A percentile compares a stretch with the other conserved stretches of the same genome.
These are phyloP conservation scores for Drosophila affinis DNA, from an alignment of 2,888 invertebrate genomes.

Conservation along the genomic window DNA sequence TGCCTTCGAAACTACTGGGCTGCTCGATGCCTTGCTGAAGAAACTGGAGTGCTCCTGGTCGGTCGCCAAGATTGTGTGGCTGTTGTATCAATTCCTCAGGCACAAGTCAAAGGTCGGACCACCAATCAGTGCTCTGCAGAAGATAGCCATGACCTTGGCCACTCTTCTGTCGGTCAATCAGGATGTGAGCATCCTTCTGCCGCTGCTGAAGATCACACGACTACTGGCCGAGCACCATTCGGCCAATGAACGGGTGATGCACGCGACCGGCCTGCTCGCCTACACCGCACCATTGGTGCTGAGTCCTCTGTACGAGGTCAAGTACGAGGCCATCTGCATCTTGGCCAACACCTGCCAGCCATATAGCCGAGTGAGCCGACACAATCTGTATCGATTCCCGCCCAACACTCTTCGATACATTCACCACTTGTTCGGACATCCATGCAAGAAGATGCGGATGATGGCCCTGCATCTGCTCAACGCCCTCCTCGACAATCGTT, in stretches of 20 bases:
- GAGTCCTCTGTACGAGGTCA: slow-evolving; percentile 47
- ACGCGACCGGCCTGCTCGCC: slow-evolving; percentile 23
- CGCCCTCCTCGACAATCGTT: slow-evolving; percentile 50
- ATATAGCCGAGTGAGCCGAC: slow-evolving; percentile 20
- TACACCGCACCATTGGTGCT: slow-evolving; percentile 36
- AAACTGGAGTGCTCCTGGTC: background rate
- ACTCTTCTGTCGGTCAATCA: slow-evolving; percentile 16
- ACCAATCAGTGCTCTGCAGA: slow-evolving; percentile 10
- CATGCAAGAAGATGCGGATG: slow-evolving; percentile 27
- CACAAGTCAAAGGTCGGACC: slow-evolving; percentile 48
- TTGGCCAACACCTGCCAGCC: slow-evolving; percentile 46
- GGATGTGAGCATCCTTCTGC: slow-evolving; percentile 40
- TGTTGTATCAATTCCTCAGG: slow-evolving; percentile 50
- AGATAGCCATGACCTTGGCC: slow-evolving; percentile 32
- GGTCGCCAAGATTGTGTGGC: slow-evolving; percentile 42
- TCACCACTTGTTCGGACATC: slow-evolving; percentile 44
- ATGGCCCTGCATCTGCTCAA: slow-evolving; percentile 44
- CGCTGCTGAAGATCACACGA: slow-evolving; percentile 39
- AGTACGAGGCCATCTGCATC: slow-evolving; percentile 51
- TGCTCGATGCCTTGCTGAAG: slow-evolving; percentile 34
- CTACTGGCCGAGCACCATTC: slow-evolving; percentile 56
- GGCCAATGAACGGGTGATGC: slow-evolving; percentile 33
- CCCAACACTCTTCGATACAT: slow-evolving; percentile 40
- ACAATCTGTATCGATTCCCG: slow-evolving; percentile 31
- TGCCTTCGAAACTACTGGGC: slow-evolving; percentile 45